These are phyloP conservation scores for Battus philenor DNA, from an alignment of 1,140 invertebrate genomes.

Conservation along the genomic window DNA sequence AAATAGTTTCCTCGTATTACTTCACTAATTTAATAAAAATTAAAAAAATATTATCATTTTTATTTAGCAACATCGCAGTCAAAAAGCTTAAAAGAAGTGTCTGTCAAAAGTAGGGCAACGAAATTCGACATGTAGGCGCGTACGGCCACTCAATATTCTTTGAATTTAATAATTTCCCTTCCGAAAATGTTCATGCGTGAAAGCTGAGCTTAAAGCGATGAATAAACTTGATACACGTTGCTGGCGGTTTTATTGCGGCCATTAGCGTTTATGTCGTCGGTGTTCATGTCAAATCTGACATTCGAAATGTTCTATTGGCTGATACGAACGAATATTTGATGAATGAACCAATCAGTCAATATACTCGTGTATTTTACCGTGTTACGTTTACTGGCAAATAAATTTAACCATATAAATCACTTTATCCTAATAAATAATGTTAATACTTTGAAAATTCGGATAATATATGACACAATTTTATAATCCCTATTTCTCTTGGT, in stretches of 20 bases:
- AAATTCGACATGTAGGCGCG: neutral
- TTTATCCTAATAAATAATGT: too few species aligned
- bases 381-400: too few species aligned
- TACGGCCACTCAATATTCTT: constrained; percentile 7
- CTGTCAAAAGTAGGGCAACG: constrained; percentile 8
- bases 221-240: constrained; percentile 11
- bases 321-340: neutral
- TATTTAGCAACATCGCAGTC: too few species aligned
- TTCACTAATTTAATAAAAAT: too few species aligned
- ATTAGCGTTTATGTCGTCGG: neutral
- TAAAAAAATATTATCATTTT: too few species aligned
- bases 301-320: neutral
- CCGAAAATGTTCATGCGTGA: constrained; percentile 10
- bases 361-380: neutral
- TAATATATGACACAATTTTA: too few species aligned
- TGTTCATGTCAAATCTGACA: neutral
- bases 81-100: neutral
- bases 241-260: constrained; percentile 1
- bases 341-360: neutral
- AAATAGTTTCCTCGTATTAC: too few species aligned
- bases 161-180: constrained; percentile 16
- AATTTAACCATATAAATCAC: too few species aligned
- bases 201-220: constrained; percentile 5
- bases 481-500: too few species aligned
- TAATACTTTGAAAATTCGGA: too few species aligned